Evolutionary conservation across 2,797 vertebrate species (phyloP).

Genomic region (Discoglossus pictus): DNA sequence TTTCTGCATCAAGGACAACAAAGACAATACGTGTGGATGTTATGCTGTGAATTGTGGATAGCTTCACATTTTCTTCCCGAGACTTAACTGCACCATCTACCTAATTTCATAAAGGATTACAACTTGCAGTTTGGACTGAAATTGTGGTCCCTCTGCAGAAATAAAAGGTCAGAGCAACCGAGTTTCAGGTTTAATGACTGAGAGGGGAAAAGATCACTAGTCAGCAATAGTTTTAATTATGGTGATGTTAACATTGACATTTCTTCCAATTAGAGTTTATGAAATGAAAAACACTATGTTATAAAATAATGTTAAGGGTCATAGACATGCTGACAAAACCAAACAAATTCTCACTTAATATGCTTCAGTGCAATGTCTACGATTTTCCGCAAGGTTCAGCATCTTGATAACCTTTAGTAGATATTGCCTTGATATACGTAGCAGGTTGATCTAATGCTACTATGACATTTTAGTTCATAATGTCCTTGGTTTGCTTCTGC

Average conservation of each 20-base stretch:
- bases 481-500: conserved; percentile 47
- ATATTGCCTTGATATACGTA: conserved; percentile 49
- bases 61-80: conserved; percentile 26
- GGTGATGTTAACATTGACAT: conserved; percentile 54
- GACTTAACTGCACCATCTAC: conserved; percentile 46
- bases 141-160: conserved; percentile 51
- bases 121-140: conserved; percentile 48
- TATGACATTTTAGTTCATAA: conserved; percentile 52
- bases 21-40: conserved; percentile 6
- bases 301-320: conserved; percentile 52
- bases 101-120: conserved; percentile 51
- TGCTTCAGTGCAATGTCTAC: conserved; percentile 36
- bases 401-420: conserved; percentile 50
- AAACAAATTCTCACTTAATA: conserved; percentile 52
- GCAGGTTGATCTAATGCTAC: conserved; percentile 48
- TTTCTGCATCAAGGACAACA: conserved; percentile 25
- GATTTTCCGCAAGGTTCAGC: conserved; percentile 39
- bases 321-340: conserved; percentile 52
- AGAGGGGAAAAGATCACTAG: conserved; percentile 53
- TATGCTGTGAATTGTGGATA: conserved; percentile 10
- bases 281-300: conserved; percentile 53
- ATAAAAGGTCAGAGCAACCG: conserved; percentile 50
- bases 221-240: conserved; percentile 54
- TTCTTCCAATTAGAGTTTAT: conserved; percentile 52
- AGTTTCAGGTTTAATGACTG: conserved; percentile 52